phyloP scores from a whole-genome alignment of 2,113 vertebrate genomes.

The Psittacus erithacus region DNA sequence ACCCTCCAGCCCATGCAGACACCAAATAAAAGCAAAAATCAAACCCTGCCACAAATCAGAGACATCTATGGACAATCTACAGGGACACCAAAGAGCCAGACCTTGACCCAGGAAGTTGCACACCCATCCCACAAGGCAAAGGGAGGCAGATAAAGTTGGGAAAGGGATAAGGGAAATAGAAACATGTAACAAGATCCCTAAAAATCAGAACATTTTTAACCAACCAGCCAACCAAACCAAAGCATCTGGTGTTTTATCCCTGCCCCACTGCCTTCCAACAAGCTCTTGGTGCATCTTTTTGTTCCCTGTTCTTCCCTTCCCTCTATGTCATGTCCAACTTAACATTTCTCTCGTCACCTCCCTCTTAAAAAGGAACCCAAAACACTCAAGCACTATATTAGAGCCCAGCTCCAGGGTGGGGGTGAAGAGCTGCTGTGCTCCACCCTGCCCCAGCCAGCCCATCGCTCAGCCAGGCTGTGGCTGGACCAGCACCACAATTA shows the following conservation, averaged over 20 bases:
- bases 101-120: accelerated
- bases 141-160: neutral
- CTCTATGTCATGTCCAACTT: accelerated
- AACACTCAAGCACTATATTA: neutral
- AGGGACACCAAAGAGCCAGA: neutral
- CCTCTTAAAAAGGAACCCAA: neutral
- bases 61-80: accelerated
- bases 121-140: neutral
- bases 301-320: neutral
- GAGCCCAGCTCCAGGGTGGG: neutral
- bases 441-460: neutral
- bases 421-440: neutral
- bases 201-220: neutral
- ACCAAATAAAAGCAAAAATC: neutral
- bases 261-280: neutral
- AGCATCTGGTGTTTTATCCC: accelerated
- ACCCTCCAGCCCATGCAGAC: neutral
- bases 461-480: accelerated
- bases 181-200: neutral
- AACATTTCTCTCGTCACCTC: accelerated
- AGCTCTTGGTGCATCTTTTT: neutral
- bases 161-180: neutral
- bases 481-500: neutral
- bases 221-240: neutral
- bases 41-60: neutral